Base-by-base conservation (phyloP, 2,797 vertebrate species). In the Enteromius argenteus region DNA sequence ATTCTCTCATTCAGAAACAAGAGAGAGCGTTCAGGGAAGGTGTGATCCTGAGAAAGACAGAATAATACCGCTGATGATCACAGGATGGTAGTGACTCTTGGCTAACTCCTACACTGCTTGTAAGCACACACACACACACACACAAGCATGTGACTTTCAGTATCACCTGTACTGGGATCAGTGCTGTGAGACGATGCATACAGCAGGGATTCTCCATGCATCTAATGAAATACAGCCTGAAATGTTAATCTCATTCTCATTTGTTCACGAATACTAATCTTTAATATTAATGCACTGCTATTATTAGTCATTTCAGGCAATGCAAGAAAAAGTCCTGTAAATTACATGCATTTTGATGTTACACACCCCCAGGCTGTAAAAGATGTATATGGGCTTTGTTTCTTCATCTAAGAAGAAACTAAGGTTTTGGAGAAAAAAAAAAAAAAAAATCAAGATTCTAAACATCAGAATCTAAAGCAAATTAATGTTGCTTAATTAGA, bases 81-180 rank as follows among this genome's bases (percentile, higher is more conserved):
- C 89, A 91, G 86, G 80, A 77, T 91, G 91, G 90, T 87, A 89
- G 88, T 92, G 92, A 94, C 92, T 93, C 90, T 90, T 91, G 90
- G 90, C 91, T 92, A 92, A 93, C 93, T 92, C 90, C 90, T 90
- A 74, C 60, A 84, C 81, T 86, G 89, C 91, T 92, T 94, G 93
- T 94, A 93, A 93, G 94, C 88, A 91, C 19, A 81, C 80, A 81
- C 80, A 84, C 39, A 42, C 42, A 44, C 44, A 46, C 42, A 44
- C 42, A 44, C 42, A 88, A 90, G 90, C 69, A 39, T 44, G 32
- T 15, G 7, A 56, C 53, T 19, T 42, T 78, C 11, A 81, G 23
- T 23, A n/a, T 42, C 17, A 6, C 14, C 92, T 91, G 92, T 89
- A 93, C 91, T 88, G 77, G 84, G 89, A 92, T 86, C 90, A 90